Evolutionary conservation across 37 sponge, comb jelly and placozoan species (phyloP), one percentile per base, ranked within the genome.

Genomic region (Cliona cf. orientalis): DNA sequence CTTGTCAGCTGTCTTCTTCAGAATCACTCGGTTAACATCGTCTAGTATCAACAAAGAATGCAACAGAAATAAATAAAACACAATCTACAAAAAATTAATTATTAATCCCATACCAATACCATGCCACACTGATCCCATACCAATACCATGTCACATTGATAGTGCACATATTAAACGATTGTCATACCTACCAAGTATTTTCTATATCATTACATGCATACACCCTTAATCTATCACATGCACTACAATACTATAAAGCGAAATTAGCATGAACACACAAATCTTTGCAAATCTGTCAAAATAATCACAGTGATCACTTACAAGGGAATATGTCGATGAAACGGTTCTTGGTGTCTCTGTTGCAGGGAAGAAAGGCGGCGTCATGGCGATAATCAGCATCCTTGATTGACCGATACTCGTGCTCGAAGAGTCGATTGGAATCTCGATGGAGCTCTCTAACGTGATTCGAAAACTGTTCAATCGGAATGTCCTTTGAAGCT

Each of bases 361-460:
- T 83, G 29, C 42, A 32, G 5, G 43, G 19, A 12, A 17, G 78
- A 12, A 14, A 28, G 9, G 22, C 53, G 6, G 69, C 33, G 33
- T 66, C 11, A 23, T 65, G 49, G 3, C 4, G 3, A 25, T 33
- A 2, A 19, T 5, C 19, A 29, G 12, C 28, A 56, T 9, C 36
- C 23, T 57, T 49, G 53, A 49, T 49, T 9, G 9, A 81, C 76
- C 61, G 42, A 34, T 79, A 87, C 74, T 87, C 88, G 19, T 62
- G 39, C 19, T 71, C 79, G 37, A 83, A 83, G 0, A 84, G 84
- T 38, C 34, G 36, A 58, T 89, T 78, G 7, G 43, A 42, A 53
- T 78, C 74, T 29, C 53, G 33, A 64, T 89, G 90, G 49, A 89
- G 35, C 26, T 68, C 84, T 40, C 35, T 69, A 1, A 89, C 90